Conservation (phyloP, 92 coral and sea anemone genomes). For the Zoanthus gigantus region DNA sequence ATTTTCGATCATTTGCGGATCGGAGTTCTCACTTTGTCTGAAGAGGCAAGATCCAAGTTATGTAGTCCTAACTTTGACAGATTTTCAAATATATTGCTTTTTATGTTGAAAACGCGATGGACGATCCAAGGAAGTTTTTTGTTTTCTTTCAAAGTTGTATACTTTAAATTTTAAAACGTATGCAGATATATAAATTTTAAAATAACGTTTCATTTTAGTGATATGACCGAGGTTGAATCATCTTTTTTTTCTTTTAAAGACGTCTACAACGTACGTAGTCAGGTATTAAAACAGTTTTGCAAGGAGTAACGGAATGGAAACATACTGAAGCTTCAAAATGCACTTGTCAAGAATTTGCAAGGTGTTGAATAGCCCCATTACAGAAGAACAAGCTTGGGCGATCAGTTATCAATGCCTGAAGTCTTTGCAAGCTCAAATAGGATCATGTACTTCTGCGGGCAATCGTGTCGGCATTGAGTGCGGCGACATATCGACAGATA, state of each 20-base stretch:
- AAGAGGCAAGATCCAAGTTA: neutral
- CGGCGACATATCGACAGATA: slow-evolving; percentile 13
- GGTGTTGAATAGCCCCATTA: slow-evolving; percentile 12
- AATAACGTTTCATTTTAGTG: too few relatives aligned
- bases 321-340: slow-evolving; percentile 4
- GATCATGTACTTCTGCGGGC: neutral
- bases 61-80: too few relatives aligned
- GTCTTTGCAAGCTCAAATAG: slow-evolving; percentile 15
- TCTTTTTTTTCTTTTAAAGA: neutral
- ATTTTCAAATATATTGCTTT: too few relatives aligned
- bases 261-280: neutral
- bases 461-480: slow-evolving; percentile 7
- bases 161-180: too few relatives aligned
- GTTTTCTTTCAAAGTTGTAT: too few relatives aligned
- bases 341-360: slow-evolving; percentile 11
- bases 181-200: too few relatives aligned
- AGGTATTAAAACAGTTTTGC: neutral
- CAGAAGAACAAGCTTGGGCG: slow-evolving; percentile 47
- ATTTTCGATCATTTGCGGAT: neutral
- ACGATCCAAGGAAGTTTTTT: too few relatives aligned
- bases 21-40: neutral
- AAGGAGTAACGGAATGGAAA: neutral
- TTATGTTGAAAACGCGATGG: too few relatives aligned
- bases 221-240: neutral
- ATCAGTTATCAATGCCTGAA: slow-evolving; percentile 28